A percentile compares a stretch with the other conserved stretches of the same genome.
phyloP scores from a whole-genome alignment of 2,113 vertebrate species.

The Apistogramma diplotaenia region DNA sequence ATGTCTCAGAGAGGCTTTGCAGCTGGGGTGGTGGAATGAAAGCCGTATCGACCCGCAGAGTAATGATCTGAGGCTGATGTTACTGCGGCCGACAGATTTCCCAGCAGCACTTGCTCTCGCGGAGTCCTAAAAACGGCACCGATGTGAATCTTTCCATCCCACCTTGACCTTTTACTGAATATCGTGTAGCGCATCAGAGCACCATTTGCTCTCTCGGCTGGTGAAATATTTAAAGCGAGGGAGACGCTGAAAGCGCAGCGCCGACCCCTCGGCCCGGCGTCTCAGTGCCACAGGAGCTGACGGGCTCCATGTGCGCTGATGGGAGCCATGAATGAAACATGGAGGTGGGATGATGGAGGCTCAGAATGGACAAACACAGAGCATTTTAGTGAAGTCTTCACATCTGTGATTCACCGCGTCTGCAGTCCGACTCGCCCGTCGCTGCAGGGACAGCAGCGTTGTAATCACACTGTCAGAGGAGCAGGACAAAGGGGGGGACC shows the following conservation, averaged over 20 bases:
- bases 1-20: slow-evolving; percentile 18
- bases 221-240: slow-evolving; percentile 75
- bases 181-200: slow-evolving; percentile 56
- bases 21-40: slow-evolving; percentile 36
- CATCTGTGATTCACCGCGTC: slow-evolving; percentile 1
- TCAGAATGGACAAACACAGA: slow-evolving; percentile 26
- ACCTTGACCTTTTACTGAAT: slow-evolving; percentile 72
- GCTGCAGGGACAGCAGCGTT: not conserved
- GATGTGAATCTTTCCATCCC: slow-evolving; percentile 67
- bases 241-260: slow-evolving; percentile 41
- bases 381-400: slow-evolving; percentile 6
- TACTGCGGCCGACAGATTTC: slow-evolving; percentile 56
- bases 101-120: slow-evolving; percentile 54
- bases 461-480: not conserved
- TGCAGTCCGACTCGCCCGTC: slow-evolving; percentile 4
- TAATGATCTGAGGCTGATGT: slow-evolving; percentile 50
- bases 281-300: slow-evolving; percentile 9
- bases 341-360: not conserved
- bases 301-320: slow-evolving; percentile 25
- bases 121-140: slow-evolving; percentile 57
- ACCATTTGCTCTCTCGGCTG: slow-evolving; percentile 61
- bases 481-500: not conserved
- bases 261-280: not conserved
- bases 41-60: slow-evolving; percentile 44
- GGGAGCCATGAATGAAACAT: slow-evolving; percentile 58